These are phyloP conservation scores for Callyntrura guangdongensis DNA, from an alignment of 2,888 invertebrate species.

Conservation along the genomic window DNA sequence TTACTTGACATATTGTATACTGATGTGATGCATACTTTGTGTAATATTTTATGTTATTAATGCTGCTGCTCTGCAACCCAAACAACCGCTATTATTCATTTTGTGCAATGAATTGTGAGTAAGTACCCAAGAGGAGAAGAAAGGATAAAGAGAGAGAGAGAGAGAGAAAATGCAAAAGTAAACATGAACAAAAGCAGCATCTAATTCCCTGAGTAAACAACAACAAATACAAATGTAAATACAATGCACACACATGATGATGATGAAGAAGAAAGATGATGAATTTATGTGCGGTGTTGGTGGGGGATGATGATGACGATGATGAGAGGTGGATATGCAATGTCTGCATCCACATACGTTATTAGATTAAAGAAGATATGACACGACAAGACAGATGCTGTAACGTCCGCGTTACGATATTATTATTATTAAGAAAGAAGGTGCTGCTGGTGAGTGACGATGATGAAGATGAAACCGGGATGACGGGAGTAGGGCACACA, in stretches of 20 bases:
- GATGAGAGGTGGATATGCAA: slow-evolving; percentile 15
- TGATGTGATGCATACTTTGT: neutral
- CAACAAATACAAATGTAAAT: slow-evolving; percentile 56
- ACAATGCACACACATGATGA: neutral
- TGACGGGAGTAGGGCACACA: slow-evolving; percentile 66
- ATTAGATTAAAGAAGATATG: slow-evolving; percentile 3
- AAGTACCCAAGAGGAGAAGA: neutral
- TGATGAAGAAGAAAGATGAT: slow-evolving; percentile 56
- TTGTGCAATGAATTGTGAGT: slow-evolving; percentile 65
- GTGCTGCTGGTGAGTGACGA: neutral
- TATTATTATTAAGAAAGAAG: neutral
- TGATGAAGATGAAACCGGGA: slow-evolving; percentile 29
- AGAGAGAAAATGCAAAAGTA: slow-evolving; percentile 55
- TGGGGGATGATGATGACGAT: slow-evolving; percentile 12
- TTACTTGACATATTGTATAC: neutral
- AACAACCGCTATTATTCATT: slow-evolving; percentile 44
- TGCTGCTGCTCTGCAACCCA: neutral
- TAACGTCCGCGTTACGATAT: neutral
- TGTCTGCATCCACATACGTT: neutral
- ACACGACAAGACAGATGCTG: slow-evolving; percentile 40
- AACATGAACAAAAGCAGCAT: slow-evolving; percentile 73
- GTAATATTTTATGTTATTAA: slow-evolving; percentile 33
- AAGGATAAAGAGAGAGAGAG: no score
- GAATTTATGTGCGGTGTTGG: slow-evolving; percentile 65
- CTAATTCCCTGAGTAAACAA: slow-evolving; percentile 76